Conservation (phyloP, 2,888 invertebrate species). For the Neuroscelio doddi region DNA sequence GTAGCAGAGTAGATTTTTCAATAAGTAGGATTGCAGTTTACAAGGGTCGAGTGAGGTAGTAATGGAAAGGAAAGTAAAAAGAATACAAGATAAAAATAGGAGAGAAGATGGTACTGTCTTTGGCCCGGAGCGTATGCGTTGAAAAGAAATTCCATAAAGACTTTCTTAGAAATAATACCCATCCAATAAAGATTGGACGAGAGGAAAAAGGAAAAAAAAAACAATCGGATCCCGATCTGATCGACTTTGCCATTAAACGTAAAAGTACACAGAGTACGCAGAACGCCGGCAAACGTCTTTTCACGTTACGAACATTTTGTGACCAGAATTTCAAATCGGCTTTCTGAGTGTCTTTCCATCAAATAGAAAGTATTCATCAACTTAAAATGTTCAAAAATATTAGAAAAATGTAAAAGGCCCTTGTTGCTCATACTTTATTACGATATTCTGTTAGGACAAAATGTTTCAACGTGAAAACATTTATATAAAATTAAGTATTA, state of each 20-base stretch:
- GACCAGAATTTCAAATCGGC: constrained; percentile 34
- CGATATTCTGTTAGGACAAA: too few relatives aligned
- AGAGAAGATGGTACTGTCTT: constrained; percentile 13
- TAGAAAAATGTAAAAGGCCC: too few relatives aligned
- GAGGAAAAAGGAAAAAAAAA: constrained; percentile 23
- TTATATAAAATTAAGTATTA: too few relatives aligned
- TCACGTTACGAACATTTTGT: constrained; percentile 31
- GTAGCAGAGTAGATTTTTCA: not conserved
- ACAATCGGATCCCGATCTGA: constrained; percentile 34
- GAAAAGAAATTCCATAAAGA: constrained; percentile 31
- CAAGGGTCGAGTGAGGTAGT: constrained; percentile 7
- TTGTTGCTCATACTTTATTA: too few relatives aligned
- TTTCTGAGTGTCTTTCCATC: constrained; percentile 27
- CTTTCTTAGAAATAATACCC: constrained; percentile 31
- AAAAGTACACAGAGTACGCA: constrained; percentile 31
- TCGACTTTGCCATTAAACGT: constrained; percentile 45
- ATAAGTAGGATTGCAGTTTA: constrained; percentile 17
- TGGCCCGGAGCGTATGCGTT: constrained; percentile 40
- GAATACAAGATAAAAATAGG: constrained; percentile 16
- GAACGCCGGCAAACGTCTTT: constrained; percentile 15
- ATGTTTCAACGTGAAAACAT: too few relatives aligned
- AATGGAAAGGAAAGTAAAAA: constrained; percentile 23
- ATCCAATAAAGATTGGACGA: constrained; percentile 7
- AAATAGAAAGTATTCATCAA: constrained; percentile 22
- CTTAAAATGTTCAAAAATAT: not conserved